Evolutionary conservation across 2,797 vertebrate genomes (phyloP).

Genomic region (Echiichthys vipera): DNA sequence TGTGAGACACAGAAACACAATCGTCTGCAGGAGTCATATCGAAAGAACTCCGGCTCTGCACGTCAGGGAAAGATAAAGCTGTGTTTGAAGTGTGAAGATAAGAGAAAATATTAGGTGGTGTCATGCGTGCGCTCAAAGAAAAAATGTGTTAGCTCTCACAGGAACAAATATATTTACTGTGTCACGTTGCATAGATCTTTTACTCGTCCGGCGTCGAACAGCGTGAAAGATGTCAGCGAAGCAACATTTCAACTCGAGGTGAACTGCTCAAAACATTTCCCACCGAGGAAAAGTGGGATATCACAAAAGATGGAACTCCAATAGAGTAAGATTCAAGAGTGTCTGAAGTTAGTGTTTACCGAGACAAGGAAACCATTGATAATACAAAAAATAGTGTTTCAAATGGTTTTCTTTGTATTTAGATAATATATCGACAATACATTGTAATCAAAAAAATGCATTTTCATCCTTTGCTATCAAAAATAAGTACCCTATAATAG

Average conservation of each 20-base stretch:
- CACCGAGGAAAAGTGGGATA: slow-evolving; percentile 4
- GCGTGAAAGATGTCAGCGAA: slow-evolving; percentile 20
- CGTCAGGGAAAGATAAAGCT: slow-evolving; percentile 28
- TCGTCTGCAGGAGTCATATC: slow-evolving; percentile 22
- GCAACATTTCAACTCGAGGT: slow-evolving; percentile 17
- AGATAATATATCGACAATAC: not conserved
- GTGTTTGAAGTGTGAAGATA: slow-evolving; percentile 8
- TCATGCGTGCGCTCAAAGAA: not conserved
- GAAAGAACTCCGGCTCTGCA: slow-evolving; percentile 28
- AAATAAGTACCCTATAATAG: not conserved
- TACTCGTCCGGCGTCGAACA: slow-evolving; percentile 23
- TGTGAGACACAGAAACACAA: slow-evolving; percentile 48
- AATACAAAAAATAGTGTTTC: not conserved
- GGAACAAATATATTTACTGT: slow-evolving; percentile 30
- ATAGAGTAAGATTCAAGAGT: not conserved
- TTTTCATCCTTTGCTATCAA: not conserved
- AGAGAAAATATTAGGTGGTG: slow-evolving; percentile 23
- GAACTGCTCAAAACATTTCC: slow-evolving; percentile 22
- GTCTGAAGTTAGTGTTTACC: not conserved
- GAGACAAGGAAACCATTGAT: not conserved
- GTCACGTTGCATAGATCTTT: slow-evolving; percentile 19
- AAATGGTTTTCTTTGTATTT: not conserved
- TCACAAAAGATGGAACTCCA: slow-evolving; percentile 12
- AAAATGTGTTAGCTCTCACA: slow-evolving; percentile 11
- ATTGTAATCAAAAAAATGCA: not conserved